Evolutionary conservation across 2,888 invertebrate genomes (phyloP), one percentile per base, ranked within the genome.

Genomic region (Pandemis heparana): DNA sequence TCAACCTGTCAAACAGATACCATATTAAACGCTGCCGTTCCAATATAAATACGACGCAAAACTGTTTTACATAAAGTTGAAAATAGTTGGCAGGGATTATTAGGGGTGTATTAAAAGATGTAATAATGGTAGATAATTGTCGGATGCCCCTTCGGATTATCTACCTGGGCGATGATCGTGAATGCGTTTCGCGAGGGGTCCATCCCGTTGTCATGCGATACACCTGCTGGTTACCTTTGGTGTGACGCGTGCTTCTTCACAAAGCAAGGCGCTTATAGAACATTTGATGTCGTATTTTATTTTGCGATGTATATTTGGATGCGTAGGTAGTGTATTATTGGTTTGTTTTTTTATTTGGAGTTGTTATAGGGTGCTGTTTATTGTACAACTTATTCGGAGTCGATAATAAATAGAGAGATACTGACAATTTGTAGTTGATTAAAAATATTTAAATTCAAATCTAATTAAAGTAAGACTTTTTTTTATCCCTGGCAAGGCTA

Each of bases 211-310:
- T 76, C 80, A 82, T 82, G 81, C 73, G 79, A 72, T 79, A 81
- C 88, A 91, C 89, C 88, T 91, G 87, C 81, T 89, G 91, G 88
- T 81, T 92, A 89, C 91, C 88, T 94, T 86, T 89, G 88, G 85
- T 83, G 80, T 84, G 85, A 84, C 86, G 87, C 89, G 88, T 83
- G 89, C 86, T 91, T 70, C 59, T 64, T 60, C 16, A 38, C 53
- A 41, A 41, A 65, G 48, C 23, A 16, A 56, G 56, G 48, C 73
- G 68, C 63, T 64, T 68, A 69, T 46, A 16, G 62, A 53, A 71
- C 66, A 60, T 70, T 71, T 68, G 73, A 73, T 69, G 59, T 71
- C 71, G 71, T 73, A 68, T 72, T 73, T 73, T 73, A 73, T 73
- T 73, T 69, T 56, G 62, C 16, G 46, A 56, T 68, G 51, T 51